phyloP scores from a whole-genome alignment of 2,113 vertebrate genomes.

The Heterocephalus glaber region DNA sequence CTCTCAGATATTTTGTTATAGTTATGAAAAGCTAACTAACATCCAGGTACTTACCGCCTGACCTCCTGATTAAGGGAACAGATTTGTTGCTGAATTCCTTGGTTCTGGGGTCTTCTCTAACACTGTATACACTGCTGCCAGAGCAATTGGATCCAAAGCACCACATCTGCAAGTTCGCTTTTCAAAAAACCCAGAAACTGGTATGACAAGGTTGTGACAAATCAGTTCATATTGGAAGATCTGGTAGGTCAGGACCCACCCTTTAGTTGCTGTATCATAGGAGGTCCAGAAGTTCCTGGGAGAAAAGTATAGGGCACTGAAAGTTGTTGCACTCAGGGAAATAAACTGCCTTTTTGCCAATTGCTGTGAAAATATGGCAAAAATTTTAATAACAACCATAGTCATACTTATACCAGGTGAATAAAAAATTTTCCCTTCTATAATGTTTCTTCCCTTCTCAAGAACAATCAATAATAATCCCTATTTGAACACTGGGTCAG shows the following conservation, averaged over 20 bases:
- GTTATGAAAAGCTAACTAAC: background rate
- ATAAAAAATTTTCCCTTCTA: background rate
- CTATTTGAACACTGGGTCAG: background rate
- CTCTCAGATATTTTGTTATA: background rate
- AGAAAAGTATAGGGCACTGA: background rate
- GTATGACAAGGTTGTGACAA: background rate
- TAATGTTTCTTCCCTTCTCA: background rate
- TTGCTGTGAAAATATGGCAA: background rate
- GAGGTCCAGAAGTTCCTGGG: background rate
- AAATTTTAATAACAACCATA: background rate
- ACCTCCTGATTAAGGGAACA: background rate
- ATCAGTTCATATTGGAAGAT: background rate
- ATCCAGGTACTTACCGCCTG: background rate
- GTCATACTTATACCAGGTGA: background rate
- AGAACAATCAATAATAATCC: background rate
- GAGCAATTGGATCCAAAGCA: background rate
- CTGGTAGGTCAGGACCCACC: background rate
- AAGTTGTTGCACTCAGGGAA: background rate
- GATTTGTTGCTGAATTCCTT: background rate
- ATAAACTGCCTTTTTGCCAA: background rate
- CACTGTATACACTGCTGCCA: background rate
- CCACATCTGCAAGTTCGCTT: background rate
- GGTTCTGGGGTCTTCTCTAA: background rate
- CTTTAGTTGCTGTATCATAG: background rate
- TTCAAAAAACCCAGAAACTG: background rate